Evolutionary conservation across 2,888 invertebrate genomes (phyloP), one percentile per base, ranked within the genome.

Genomic region (Caenorhabditis afra): DNA sequence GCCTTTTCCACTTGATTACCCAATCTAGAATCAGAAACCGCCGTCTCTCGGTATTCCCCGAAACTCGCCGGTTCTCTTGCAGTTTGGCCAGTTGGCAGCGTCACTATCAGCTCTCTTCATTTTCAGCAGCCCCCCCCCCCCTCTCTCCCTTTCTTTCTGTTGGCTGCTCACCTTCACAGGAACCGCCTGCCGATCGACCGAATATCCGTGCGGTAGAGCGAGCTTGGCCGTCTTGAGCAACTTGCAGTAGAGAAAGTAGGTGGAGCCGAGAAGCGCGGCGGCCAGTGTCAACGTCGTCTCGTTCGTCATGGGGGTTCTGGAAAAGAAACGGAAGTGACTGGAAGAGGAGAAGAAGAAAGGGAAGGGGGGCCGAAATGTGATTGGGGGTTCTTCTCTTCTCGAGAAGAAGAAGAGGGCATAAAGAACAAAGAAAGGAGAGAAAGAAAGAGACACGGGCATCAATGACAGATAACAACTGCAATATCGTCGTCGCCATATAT

Each of bases 211-310:
- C 14, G 79, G 75, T 18, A 79, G 61, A 16, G 37, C 18, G 12
- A 79, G 14, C 29, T 64, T 58, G 3, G 37, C 35, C 0, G 49
- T 14, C 59, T 52, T 57, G 37, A 75, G 23, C 22, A 79, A 45
- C 57, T 70, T 70, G 29, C 73, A 64, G 57, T 79, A 79, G 29
- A 79, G 37, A 59, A 79, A 75, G 50, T 75, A 75, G 1, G 67
- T 59, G 44, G 79, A 79, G n/a, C 75, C 79, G 47, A 79, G 39
- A n/a, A 68, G 11, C 0, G 75, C 75, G 18, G 79, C 79, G 11
- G 75, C 66, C 37, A 70, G 5, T 22, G 62, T 67, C 10, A 58
- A 12, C 1, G 71, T 44, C n/a, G 73, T 68, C 20, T 79, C 74
- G 39, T 67, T 52, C 23, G 67, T 64, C 73, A 79, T 79, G 55